phyloP scores from a whole-genome alignment of 1,140 invertebrate species.

The Lanistes nyassanus region DNA sequence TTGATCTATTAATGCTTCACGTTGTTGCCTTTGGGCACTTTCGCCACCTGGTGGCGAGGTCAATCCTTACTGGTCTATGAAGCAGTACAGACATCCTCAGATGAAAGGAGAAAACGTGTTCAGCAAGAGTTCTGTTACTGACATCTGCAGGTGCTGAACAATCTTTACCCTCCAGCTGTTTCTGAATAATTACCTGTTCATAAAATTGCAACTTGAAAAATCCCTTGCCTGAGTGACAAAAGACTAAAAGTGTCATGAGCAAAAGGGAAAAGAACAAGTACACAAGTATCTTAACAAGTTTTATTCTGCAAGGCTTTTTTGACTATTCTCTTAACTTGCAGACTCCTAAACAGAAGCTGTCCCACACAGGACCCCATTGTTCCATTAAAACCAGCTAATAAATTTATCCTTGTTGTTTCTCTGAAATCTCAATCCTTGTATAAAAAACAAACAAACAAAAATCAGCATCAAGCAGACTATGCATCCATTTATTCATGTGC shows the following conservation, averaged over 20 bases:
- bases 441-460: neutral
- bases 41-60: no score
- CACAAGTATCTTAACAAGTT: no score
- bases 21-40: no score
- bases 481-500: neutral
- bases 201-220: neutral
- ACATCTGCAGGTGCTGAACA: slow-evolving; percentile 6
- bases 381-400: no score
- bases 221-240: no score
- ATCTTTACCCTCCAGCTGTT: neutral
- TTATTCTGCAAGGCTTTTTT: no score
- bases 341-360: no score
- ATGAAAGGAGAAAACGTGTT: slow-evolving; percentile 32
- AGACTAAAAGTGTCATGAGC: no score
- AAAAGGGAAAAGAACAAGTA: no score
- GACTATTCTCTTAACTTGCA: no score
- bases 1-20: neutral
- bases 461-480: neutral
- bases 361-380: no score
- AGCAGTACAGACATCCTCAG: slow-evolving; percentile 35
- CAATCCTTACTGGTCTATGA: slow-evolving; percentile 31
- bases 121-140: slow-evolving; percentile 23
- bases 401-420: neutral
- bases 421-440: neutral
- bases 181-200: slow-evolving; percentile 1